A percentile compares a stretch with the other conserved stretches of the same genome.
These are phyloP conservation scores for Philantomba maxwellii DNA, from an alignment of 2,113 vertebrate species.

Conservation along the genomic window DNA sequence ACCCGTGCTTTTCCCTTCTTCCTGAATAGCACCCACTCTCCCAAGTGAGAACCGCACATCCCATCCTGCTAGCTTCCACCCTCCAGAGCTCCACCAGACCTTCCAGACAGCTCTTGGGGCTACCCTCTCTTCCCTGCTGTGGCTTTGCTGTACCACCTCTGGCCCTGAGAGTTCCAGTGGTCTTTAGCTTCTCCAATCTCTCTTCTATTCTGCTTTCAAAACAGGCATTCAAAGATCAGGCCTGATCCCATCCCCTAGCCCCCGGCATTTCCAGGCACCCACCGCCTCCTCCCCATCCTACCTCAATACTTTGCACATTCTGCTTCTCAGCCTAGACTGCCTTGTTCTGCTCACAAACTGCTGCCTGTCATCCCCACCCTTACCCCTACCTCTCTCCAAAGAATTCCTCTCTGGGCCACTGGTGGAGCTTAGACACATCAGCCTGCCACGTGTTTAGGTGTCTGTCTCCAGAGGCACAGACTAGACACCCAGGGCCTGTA, in stretches of 20 bases:
- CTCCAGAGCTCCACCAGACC: background rate
- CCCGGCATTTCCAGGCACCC: background rate
- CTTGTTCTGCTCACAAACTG: background rate
- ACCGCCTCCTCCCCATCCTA: background rate
- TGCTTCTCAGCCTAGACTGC: background rate
- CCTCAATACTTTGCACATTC: too few species aligned
- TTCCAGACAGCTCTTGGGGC: background rate
- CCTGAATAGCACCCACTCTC: background rate
- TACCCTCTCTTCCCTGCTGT: slow-evolving; percentile 27
- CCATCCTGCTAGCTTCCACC: background rate
- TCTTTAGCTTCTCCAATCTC: background rate
- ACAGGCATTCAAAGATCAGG: background rate
- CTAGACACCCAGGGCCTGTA: background rate
- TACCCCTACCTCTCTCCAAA: background rate
- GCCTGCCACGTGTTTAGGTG: background rate
- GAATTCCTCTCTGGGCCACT: background rate
- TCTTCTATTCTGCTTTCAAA: background rate
- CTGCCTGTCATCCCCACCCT: background rate
- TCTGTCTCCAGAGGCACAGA: too few species aligned
- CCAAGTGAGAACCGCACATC: fast-evolving
- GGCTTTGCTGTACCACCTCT: slow-evolving; percentile 79
- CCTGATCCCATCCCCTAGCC: too few species aligned
- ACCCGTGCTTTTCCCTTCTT: background rate
- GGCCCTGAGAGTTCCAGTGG: background rate
- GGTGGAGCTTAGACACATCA: too few species aligned